These are phyloP conservation scores for Pemphredon lugubris DNA, from an alignment of 2,888 invertebrate genomes.

Conservation along the genomic window DNA sequence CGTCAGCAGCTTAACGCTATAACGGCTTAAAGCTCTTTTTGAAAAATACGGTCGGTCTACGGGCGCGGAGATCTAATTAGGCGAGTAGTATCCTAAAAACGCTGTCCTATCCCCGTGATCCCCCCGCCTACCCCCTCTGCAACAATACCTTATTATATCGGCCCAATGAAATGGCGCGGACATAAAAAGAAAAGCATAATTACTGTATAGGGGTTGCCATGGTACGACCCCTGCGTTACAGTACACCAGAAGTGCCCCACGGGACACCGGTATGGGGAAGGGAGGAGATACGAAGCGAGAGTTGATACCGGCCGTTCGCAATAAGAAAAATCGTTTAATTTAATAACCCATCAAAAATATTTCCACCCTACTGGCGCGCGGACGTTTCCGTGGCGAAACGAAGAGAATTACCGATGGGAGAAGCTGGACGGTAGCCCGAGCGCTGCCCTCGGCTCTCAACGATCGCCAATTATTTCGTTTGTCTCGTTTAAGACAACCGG, in stretches of 20 bases:
- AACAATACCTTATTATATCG: conserved; percentile 78
- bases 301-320: conserved; percentile 57
- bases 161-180: conserved; percentile 78
- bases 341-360: conserved; percentile 78
- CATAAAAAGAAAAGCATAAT: conserved; percentile 80
- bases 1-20: conserved; percentile 27
- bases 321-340: conserved; percentile 79
- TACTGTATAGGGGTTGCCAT: conserved; percentile 79
- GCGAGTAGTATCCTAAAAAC: conserved; percentile 69
- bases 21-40: conserved; percentile 51
- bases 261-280: conserved; percentile 65
- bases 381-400: conserved; percentile 8
- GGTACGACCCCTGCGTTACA: conserved; percentile 73
- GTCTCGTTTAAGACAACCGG: conserved; percentile 59
- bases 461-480: conserved; percentile 74
- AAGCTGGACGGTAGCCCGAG: conserved; percentile 41
- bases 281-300: conserved; percentile 41
- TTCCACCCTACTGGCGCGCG: conserved; percentile 46
- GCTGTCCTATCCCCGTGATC: conserved; percentile 56
- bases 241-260: conserved; percentile 78
- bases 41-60: conserved; percentile 50
- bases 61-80: conserved; percentile 67
- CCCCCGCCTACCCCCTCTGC: too few relatives aligned
- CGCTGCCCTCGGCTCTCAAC: conserved; percentile 66
- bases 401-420: conserved; percentile 14